Base-by-base conservation (phyloP, 1,140 invertebrate species). In the Himalopsyche phryganea region DNA sequence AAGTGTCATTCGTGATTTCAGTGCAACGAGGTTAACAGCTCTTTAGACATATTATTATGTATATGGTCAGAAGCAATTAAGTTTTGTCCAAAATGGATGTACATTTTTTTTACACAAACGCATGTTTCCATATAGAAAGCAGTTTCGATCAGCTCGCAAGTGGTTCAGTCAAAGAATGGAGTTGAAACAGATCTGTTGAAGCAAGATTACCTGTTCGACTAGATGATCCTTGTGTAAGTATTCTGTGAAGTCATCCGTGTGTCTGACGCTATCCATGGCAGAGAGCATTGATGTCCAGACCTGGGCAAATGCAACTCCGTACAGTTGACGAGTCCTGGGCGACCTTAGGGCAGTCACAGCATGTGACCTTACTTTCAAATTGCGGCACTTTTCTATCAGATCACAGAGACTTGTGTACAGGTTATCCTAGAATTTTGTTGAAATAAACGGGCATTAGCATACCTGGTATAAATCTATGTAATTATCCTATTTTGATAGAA, bases 181-280 rank as follows among this genome's bases (percentile, higher is more conserved):
- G n/a, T n/a, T n/a, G n/a, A n/a, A n/a, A 28, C 23, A 28, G 9
- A 28, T 28, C 23, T 9, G 23, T 28, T 28, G 9, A 28, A 28
- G 23, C 23, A 28, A 28, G 23, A 28, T 28, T 65, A 82, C 81
- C 67, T 88, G 87, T 65, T 88, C 84, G 42, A 85, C 78, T 18
- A 90, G 75, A 65, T 84, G 83, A 66, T 92, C 89, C 46, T 85
- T 82, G 72, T 93, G 90, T 65, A 85, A 83, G 69, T 89, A 92
- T 72, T 92, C 90, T 17, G 83, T 83, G 59, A 85, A 91, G 67
- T 89, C 89, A 40, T 85, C 84, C n/a, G 88, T 77, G 62, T 87
- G 80, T 51, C 88, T 83, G 15, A 87, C 83, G 65, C 84, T 88
- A 55, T 90, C 84, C 60, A 92, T 78, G 5, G 86, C 86, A 35